Conservation (phyloP, 35 echinoderm and acorn worm species). For the Chiridota heheva region DNA sequence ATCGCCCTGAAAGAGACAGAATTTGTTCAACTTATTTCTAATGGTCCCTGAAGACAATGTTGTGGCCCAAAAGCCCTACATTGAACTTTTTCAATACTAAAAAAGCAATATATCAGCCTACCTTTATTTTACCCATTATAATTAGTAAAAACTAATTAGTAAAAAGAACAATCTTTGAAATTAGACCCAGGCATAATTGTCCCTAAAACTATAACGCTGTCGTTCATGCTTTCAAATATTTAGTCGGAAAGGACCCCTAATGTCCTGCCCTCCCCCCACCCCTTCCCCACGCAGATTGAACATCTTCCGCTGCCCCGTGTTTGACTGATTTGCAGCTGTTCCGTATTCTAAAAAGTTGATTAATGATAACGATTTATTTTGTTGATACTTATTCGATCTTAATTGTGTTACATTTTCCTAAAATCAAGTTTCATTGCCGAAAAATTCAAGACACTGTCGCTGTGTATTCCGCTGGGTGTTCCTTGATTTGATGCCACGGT, state of each 20-base stretch:
- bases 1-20: no score
- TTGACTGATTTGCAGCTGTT: neutral
- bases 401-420: neutral
- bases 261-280: neutral
- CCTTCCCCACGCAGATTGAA: neutral
- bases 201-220: neutral
- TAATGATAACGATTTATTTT: neutral
- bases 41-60: no score
- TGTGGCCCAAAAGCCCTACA: no score
- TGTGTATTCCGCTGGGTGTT: slow-evolving; percentile 39
- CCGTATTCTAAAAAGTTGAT: slow-evolving; percentile 3
- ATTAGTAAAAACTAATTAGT: neutral
- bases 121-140: neutral
- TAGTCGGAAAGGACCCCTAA: neutral
- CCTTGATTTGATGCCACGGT: slow-evolving; percentile 29
- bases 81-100: no score
- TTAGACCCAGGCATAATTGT: neutral
- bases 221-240: neutral
- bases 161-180: neutral
- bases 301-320: neutral
- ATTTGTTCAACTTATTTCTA: no score
- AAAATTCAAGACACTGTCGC: neutral
- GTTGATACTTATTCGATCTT: neutral
- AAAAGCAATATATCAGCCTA: neutral
- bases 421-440: neutral